These are phyloP conservation scores for Phataginus tricuspis DNA, from an alignment of 2,797 vertebrate genomes.

Conservation along the genomic window DNA sequence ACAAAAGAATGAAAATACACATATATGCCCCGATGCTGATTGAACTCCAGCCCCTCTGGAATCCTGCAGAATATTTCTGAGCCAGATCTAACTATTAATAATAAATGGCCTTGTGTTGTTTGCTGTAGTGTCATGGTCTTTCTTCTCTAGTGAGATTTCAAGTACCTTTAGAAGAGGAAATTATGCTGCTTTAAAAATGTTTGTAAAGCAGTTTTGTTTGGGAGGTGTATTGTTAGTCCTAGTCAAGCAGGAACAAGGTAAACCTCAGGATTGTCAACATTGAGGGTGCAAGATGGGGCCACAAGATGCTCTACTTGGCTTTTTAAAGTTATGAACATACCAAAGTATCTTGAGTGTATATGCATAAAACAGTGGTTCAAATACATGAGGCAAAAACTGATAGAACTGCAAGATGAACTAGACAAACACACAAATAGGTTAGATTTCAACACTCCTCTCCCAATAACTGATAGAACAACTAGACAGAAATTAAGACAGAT, in stretches of 20 bases:
- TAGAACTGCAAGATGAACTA: neutral
- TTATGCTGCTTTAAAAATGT: conserved; percentile 3
- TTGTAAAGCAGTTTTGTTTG: neutral
- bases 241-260: neutral
- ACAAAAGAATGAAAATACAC: neutral
- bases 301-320: neutral
- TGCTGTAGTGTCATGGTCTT: conserved; percentile 7
- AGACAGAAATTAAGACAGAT: neutral
- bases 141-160: conserved; percentile 23
- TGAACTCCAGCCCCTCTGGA: neutral
- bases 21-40: neutral
- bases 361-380: neutral
- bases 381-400: neutral
- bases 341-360: neutral
- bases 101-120: neutral
- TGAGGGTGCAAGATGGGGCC: neutral
- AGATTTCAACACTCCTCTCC: neutral
- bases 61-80: neutral
- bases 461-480: neutral
- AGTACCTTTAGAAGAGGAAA: conserved; percentile 24
- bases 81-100: neutral
- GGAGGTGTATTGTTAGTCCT: neutral
- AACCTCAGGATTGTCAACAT: neutral
- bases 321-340: neutral
- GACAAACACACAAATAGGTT: neutral